These are phyloP conservation scores for Caradrina kadenii DNA, from an alignment of 2,888 invertebrate species.

Conservation along the genomic window DNA sequence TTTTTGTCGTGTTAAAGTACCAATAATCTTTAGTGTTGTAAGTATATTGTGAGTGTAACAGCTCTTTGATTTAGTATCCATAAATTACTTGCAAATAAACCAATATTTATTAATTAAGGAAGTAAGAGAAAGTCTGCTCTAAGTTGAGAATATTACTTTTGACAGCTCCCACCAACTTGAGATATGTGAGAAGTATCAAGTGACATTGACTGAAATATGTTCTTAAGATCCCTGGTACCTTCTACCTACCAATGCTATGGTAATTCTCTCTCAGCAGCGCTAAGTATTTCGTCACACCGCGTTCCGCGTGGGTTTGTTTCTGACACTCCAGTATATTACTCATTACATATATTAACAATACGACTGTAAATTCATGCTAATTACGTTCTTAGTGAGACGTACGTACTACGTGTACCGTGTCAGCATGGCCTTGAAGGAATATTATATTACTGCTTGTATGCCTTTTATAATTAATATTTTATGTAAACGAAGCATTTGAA, in stretches of 20 bases:
- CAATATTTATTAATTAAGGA: not conserved
- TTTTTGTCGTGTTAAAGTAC: not conserved
- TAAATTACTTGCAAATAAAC: conserved; percentile 2
- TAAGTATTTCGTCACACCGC: conserved; percentile 74
- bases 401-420: conserved; percentile 62
- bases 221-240: conserved; percentile 38
- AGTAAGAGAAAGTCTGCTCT: conserved; percentile 11
- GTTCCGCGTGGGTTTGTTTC: conserved; percentile 69
- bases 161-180: not conserved
- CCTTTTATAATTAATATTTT: conserved; percentile 54
- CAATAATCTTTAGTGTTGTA: not conserved
- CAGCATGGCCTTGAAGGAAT: conserved; percentile 73
- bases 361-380: conserved; percentile 78
- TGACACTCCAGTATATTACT: conserved; percentile 65
- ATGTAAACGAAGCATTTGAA: conserved; percentile 28
- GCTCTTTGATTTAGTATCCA: not conserved
- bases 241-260: conserved; percentile 30
- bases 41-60: not conserved
- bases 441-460: conserved; percentile 62
- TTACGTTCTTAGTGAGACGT: conserved; percentile 68
- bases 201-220: conserved; percentile 57
- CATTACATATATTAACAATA: conserved; percentile 74
- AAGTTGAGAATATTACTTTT: conserved; percentile 1
- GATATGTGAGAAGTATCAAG: conserved; percentile 27
- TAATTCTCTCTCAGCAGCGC: conserved; percentile 61